These are phyloP conservation scores for Scaptomyza montana DNA, from an alignment of 1,140 invertebrate species.

Conservation along the genomic window DNA sequence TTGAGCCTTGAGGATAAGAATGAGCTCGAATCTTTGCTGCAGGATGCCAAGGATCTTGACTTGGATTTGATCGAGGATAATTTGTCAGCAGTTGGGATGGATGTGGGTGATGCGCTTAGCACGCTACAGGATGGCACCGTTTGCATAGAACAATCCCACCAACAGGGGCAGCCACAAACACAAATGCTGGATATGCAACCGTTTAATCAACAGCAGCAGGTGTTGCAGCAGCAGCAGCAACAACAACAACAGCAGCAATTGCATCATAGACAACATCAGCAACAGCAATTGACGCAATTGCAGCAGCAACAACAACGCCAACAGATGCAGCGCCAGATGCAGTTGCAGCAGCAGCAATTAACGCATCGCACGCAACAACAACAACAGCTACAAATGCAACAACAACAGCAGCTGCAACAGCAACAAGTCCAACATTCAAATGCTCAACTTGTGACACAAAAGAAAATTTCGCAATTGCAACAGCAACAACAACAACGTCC, in stretches of 20 bases:
- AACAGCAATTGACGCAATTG: constrained; percentile 49
- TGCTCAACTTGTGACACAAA: constrained; percentile 26
- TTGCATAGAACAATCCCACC: constrained; percentile 59
- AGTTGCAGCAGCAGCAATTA: constrained; percentile 40
- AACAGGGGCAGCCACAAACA: constrained; percentile 46
- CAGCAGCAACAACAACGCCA: constrained; percentile 42
- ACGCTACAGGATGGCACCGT: constrained; percentile 55
- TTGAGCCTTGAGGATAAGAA: constrained; percentile 85
- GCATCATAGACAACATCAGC: constrained; percentile 54
- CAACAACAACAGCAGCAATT: constrained; percentile 41
- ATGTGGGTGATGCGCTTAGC: constrained; percentile 70
- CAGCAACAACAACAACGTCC: constrained; percentile 55
- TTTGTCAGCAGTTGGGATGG: constrained; percentile 75
- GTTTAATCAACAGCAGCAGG: constrained; percentile 53
- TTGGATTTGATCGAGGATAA: constrained; percentile 81
- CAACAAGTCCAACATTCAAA: constrained; percentile 36
- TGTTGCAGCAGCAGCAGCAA: constrained; percentile 39
- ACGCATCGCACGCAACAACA: constrained; percentile 13
- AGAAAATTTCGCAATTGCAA: constrained; percentile 32
- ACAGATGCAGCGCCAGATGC: constrained; percentile 43
- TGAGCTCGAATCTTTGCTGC: constrained; percentile 80
- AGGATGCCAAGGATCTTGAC: constrained; percentile 83
- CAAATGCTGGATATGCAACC: constrained; percentile 46
- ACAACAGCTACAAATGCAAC: constrained; percentile 13
- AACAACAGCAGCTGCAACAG: constrained; percentile 49